Evolutionary conservation across 2,888 invertebrate genomes (phyloP).

Genomic region (Poecilus cupreus): DNA sequence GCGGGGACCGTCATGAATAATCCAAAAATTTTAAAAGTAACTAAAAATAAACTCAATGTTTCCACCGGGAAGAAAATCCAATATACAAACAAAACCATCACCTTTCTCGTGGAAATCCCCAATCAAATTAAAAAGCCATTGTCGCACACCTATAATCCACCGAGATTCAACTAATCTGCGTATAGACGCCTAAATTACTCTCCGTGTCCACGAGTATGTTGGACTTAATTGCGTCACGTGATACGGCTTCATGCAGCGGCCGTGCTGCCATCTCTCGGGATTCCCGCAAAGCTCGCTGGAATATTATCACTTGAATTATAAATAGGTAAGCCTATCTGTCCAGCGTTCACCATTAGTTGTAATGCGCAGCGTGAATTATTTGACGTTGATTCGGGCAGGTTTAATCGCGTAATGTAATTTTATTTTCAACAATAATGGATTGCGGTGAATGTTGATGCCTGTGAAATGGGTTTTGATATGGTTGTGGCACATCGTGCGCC

Average conservation of each 20-base stretch:
- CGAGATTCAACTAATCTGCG: conserved; percentile 34
- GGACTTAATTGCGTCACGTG: conserved; percentile 19
- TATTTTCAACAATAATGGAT: conserved; percentile 31
- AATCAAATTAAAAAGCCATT: conserved; percentile 47
- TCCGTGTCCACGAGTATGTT: not conserved
- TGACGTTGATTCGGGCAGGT: conserved; percentile 19
- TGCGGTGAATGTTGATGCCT: conserved; percentile 12
- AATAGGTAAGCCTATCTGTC: conserved; percentile 29
- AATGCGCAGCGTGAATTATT: conserved; percentile 20
- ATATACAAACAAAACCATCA: conserved; percentile 20
- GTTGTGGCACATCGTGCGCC: not conserved
- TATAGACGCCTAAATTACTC: conserved; percentile 26
- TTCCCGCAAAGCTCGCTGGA: not conserved
- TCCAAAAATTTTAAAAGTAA: no score
- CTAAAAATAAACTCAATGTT: not conserved
- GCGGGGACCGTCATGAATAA: no score
- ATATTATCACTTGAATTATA: conserved; percentile 43
- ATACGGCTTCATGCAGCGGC: not conserved
- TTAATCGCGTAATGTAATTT: conserved; percentile 36
- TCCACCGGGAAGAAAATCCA: not conserved
- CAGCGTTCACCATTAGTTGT: conserved; percentile 13
- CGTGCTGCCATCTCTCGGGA: conserved; percentile 22
- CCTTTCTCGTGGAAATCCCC: conserved; percentile 34
- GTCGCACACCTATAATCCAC: conserved; percentile 24
- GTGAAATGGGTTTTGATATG: not conserved